A percentile compares a stretch with the other conserved stretches of the same genome.
phyloP scores from a whole-genome alignment of 2,797 vertebrate species.

The Coracias cyanogaster region DNA sequence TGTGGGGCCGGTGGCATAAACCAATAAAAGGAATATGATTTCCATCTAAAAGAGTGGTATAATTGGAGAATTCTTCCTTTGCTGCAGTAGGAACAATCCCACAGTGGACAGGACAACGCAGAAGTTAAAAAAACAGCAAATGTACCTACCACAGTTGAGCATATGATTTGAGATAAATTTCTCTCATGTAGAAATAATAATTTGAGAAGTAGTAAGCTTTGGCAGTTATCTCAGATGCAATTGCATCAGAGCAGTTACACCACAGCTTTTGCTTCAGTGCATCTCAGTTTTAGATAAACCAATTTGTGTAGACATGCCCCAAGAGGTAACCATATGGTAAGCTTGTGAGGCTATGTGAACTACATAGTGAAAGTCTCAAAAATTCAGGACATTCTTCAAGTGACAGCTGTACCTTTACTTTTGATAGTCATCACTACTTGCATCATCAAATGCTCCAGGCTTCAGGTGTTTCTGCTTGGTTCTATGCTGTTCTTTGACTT shows the following conservation, averaged over 20 bases:
- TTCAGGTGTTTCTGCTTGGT: background rate
- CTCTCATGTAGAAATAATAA: slow-evolving; percentile 51
- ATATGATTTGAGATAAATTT: slow-evolving; percentile 15
- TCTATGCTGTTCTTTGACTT: background rate
- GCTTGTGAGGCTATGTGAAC: slow-evolving; percentile 2
- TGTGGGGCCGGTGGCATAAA: background rate
- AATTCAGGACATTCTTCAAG: slow-evolving; percentile 2
- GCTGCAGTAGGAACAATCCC: background rate
- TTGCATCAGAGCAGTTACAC: slow-evolving; percentile 54
- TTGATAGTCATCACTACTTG: slow-evolving; percentile 19
- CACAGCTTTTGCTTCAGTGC: slow-evolving; percentile 53
- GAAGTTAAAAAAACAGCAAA: background rate
- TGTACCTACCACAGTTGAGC: background rate
- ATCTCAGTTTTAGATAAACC: slow-evolving; percentile 35
- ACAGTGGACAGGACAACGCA: background rate
- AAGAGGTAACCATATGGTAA: slow-evolving; percentile 64
- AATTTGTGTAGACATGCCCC: slow-evolving; percentile 45
- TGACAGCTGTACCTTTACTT: slow-evolving; percentile 46
- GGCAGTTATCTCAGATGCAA: slow-evolving; percentile 42
- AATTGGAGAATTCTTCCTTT: background rate
- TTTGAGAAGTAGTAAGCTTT: slow-evolving; percentile 44
- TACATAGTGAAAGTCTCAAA: background rate
- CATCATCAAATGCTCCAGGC: background rate
- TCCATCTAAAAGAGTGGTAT: background rate
- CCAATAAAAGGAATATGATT: background rate